These are phyloP conservation scores for Hypena proboscidalis DNA, from an alignment of 2,888 invertebrate species.

Conservation along the genomic window DNA sequence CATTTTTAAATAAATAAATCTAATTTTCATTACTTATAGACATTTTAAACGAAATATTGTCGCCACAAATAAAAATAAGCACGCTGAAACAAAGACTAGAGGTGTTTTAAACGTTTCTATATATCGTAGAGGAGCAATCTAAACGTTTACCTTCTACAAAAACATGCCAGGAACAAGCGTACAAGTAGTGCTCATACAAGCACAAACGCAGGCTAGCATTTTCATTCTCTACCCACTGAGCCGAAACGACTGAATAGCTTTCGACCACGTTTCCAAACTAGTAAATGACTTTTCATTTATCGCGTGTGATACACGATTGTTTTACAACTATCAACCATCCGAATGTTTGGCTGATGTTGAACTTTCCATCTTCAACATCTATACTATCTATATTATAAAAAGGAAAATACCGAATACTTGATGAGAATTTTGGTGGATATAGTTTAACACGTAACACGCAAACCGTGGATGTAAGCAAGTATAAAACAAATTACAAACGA, in stretches of 20 bases:
- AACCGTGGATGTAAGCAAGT: no score
- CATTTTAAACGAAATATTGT: slow-evolving; percentile 24
- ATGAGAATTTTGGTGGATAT: no score
- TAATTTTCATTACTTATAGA: no score
- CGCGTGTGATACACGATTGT: slow-evolving; percentile 26
- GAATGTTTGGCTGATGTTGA: no score
- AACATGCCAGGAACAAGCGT: slow-evolving; percentile 40
- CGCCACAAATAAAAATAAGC: slow-evolving; percentile 21
- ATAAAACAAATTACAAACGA: no score
- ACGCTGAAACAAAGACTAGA: slow-evolving; percentile 27
- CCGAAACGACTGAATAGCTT: slow-evolving; percentile 36
- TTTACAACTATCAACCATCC: no score
- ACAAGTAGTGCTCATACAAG: slow-evolving; percentile 15
- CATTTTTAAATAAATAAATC: slow-evolving; percentile 18
- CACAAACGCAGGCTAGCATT: slow-evolving; percentile 21
- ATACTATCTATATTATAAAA: no score
- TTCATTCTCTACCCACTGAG: slow-evolving; percentile 42
- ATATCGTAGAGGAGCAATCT: slow-evolving; percentile 39
- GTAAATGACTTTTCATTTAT: slow-evolving; percentile 35
- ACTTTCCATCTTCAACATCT: no score
- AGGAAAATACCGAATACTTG: no score
- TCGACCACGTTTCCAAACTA: slow-evolving; percentile 35
- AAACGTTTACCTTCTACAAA: slow-evolving; percentile 33
- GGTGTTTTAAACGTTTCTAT: slow-evolving; percentile 28
- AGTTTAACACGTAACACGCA: no score